Evolutionary conservation across 2,888 invertebrate species (phyloP), one percentile per base, ranked within the genome.

Genomic region (Cataglyphis rosenhaueri): DNA sequence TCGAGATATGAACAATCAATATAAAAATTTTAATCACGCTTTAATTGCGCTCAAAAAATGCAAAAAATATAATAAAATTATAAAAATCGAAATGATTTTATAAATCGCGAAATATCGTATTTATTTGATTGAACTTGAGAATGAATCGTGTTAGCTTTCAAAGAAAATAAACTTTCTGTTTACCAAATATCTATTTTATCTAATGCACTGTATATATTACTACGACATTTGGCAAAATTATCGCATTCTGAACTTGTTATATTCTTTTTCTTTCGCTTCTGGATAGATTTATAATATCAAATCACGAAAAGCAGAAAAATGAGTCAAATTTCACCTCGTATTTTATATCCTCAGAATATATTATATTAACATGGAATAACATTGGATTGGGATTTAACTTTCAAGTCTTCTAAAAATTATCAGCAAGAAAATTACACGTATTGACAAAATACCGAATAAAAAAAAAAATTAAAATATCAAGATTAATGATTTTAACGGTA

Each of bases 21-120:
- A 29, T 29, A 41, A 9, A 21, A 44, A 21, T 61, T 25, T 29
- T 8, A 29, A 12, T 29, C 0, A 4, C n/a, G 41, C 41, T 41
- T 9, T 41, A 41, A 44, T 59, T 38, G 32, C 8, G 15, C n/a
- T 55, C 35, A 57, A 38, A 48, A 48, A 15, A 18, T 18, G 18
- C 38, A 44, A 44, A 15, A 52, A 57, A 57, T 57, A 75, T 75
- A 57, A 82, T 57, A 57, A 75, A 82, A 55, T 55, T 68, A 55
- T 21, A 29, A 65, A 82, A 82, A 65, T 75, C 62, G 61, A 82
- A 82, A 29, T 61, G 74, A 75, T 75, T 73, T 75, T 82, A 25
- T 61, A 74, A 65, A 75, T 52, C 59, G 59, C 52, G 21, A 81
- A 70, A 61, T 62, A 76, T 70, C 57, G 32, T 29, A 15, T 15